A percentile compares a stretch with the other conserved stretches of the same genome.
Evolutionary conservation across 2,797 vertebrate species (phyloP).

Genomic region (Microctenopoma lineatum): DNA sequence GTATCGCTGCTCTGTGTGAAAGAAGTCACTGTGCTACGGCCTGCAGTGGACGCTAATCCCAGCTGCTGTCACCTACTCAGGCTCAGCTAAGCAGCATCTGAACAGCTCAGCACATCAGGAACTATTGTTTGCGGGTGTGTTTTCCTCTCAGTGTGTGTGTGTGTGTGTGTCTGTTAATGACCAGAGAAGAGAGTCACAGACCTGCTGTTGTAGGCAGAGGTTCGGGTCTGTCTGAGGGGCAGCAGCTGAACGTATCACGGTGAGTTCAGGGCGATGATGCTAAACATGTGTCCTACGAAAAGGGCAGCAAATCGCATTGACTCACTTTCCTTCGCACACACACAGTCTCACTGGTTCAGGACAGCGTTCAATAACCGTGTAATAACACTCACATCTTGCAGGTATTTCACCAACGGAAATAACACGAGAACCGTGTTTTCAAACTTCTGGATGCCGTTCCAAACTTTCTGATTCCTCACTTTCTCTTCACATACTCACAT

Average conservation of each 20-base stretch:
- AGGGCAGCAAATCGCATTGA: constrained; percentile 28
- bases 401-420: constrained; percentile 10
- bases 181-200: constrained; percentile 16
- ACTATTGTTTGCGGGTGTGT: constrained; percentile 20
- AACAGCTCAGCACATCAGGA: constrained; percentile 62
- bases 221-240: constrained; percentile 17
- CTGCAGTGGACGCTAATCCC: constrained; percentile 54
- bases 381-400: neutral
- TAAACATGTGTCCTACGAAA: constrained; percentile 17
- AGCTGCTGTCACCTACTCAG: constrained; percentile 46
- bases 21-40: constrained; percentile 6
- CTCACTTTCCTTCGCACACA: constrained; percentile 23
- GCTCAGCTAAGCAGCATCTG: constrained; percentile 53
- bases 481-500: constrained; percentile 6
- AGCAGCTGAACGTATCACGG: constrained; percentile 11
- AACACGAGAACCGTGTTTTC: constrained; percentile 16
- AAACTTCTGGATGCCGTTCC: constrained; percentile 19
- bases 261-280: constrained; percentile 26
- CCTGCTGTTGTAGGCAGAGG: constrained; percentile 16
- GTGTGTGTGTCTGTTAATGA: constrained; percentile 41
- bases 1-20: constrained; percentile 11
- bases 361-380: too few relatives aligned
- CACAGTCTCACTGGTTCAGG: neutral
- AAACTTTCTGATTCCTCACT: constrained; percentile 15
- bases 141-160: too few relatives aligned